A percentile compares a stretch with the other conserved stretches of the same genome.
phyloP scores from a whole-genome alignment of 2,113 vertebrate genomes.

The Dromiciops gliroides region DNA sequence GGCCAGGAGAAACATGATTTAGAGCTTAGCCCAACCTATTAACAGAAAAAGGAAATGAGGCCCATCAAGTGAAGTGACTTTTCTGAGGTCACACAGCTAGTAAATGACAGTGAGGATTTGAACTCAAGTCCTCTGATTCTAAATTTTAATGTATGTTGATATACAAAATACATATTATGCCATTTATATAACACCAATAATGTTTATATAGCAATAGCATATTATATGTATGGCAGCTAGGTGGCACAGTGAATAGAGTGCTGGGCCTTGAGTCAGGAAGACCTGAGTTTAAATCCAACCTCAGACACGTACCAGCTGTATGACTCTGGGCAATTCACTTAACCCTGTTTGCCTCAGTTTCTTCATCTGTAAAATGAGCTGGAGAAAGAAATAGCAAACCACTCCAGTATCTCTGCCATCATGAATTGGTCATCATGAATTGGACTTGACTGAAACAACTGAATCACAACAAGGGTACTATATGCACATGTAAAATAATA shows the following conservation, averaged over 20 bases:
- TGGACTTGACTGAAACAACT: neutral
- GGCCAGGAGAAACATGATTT: neutral
- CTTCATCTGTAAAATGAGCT: neutral
- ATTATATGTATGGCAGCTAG: neutral
- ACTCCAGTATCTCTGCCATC: neutral
- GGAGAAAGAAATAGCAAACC: neutral
- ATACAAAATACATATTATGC: neutral
- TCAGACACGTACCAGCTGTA: neutral
- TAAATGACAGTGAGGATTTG: no score
- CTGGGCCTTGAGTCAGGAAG: neutral
- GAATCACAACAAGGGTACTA: neutral
- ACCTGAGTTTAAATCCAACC: neutral
- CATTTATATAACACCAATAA: neutral
- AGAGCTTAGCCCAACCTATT: neutral
- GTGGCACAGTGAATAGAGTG: no score
- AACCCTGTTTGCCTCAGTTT: neutral
- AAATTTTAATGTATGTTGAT: neutral
- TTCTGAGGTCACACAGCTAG: neutral
- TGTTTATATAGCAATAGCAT: neutral
- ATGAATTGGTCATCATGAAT: neutral
- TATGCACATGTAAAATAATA: neutral
- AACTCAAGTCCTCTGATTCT: neutral
- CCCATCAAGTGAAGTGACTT: neutral
- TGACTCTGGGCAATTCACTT: neutral
- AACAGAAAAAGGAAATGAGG: neutral